Evolutionary conservation across 2,113 vertebrate species (phyloP), one percentile per base, ranked within the genome.

Genomic region (Myodes glareolus): DNA sequence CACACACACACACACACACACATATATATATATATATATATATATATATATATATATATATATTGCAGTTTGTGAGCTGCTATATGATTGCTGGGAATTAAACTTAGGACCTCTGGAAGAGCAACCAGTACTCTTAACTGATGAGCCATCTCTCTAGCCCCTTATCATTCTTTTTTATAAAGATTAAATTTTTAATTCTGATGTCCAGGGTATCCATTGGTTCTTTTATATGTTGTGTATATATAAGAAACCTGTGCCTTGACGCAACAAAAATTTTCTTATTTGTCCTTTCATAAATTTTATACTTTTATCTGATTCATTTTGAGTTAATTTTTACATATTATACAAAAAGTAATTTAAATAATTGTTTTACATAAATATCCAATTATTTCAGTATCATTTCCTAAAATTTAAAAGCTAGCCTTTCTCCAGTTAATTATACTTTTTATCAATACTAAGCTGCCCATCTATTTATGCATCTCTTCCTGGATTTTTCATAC

Each of bases 281-380:
- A 17, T 70, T 55, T 68, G 90, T 63, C 91, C 67, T 50, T 90
- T 94, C 52, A 94, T 13, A 61, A 85, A 39, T 88, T 88, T 67
- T 88, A 88, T 33, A 65, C 39, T 89, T 96, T 87, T 61, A 93
- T 67, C 29, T 88, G 23, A 85, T 45, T n/a, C 75, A 77, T 82
- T 82, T 77, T 80, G 42, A 88, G 29, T 92, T 94, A 68, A 65
- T 50, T 58, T 90, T 92, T 90, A 90, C 36, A 82, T 68, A 63
- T 17, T 45, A n/a, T 68, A 73, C 23, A 39, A 63, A 81, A 55
- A 31, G 13, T 95, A n/a, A 90, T 29, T 45, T 63, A 33, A 86
- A 65, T 81, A 77, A 29, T 42, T 90, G 75, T 80, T 86, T 67
- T 47, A 80, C 78, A 94, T 31, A 17, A 19, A 78, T 88, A 94